A percentile compares a stretch with the other conserved stretches of the same genome.
Evolutionary conservation across 2,888 invertebrate genomes (phyloP).

Genomic region (Hetaerina titia): DNA sequence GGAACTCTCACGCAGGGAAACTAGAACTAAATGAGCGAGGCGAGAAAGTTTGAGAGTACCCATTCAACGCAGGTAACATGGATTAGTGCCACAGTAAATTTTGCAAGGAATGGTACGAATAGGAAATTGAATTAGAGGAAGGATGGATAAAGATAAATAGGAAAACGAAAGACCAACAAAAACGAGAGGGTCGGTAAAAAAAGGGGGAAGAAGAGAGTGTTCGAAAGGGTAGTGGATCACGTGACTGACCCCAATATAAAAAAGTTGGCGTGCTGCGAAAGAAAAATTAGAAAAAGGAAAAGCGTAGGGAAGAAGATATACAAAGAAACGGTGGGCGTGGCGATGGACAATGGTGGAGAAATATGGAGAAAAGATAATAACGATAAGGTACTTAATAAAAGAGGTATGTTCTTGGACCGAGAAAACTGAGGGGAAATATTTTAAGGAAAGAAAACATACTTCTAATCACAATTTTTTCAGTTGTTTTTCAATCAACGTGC

Average conservation of each 20-base stretch:
- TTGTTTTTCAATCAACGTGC: neutral
- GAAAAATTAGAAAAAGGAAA: neutral
- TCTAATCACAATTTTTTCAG: neutral
- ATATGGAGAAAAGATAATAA: neutral
- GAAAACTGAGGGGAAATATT: neutral
- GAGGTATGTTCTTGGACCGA: too few species aligned
- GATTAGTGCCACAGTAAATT: too few species aligned
- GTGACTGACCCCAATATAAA: constrained; percentile 8
- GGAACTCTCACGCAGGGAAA: too few species aligned
- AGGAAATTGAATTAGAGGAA: too few species aligned
- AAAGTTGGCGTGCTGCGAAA: neutral
- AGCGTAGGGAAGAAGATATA: neutral
- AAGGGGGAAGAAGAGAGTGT: too few species aligned
- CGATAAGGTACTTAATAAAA: neutral
- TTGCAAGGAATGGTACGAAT: too few species aligned
- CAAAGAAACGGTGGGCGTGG: neutral
- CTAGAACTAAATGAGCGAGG: too few species aligned
- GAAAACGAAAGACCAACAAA: too few species aligned
- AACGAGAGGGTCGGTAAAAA: too few species aligned
- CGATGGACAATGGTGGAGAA: neutral
- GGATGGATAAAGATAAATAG: too few species aligned
- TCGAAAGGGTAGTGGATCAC: neutral
- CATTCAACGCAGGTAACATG: too few species aligned
- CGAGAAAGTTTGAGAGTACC: too few species aligned
- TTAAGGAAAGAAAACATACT: neutral